Evolutionary conservation across 2,113 vertebrate genomes (phyloP), one percentile per base, ranked within the genome.

Genomic region (Crypturellus undulatus): DNA sequence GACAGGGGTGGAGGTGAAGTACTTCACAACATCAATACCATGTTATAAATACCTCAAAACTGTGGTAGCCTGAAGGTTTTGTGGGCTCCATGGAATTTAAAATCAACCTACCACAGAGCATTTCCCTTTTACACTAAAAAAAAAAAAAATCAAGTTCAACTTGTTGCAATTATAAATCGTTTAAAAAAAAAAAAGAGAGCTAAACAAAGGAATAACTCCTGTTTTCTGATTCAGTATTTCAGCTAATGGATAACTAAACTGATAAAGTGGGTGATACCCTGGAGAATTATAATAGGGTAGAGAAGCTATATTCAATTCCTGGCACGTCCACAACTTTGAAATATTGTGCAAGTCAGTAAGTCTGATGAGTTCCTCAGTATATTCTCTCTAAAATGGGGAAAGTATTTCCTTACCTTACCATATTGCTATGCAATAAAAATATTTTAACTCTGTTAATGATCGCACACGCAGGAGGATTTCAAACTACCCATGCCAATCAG

Each of bases 31-130:
- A 96, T 96, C 95, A 96, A 92, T 96, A 96, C 51, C 79, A 80
- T 94, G 93, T 97, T 97, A 95, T 94, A 96, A 97, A 96, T 94
- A 93, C 91, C 93, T 93, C 89, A 95, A 87, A 96, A 94, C 59
- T 49, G 54, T 79, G 84, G 96, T 93, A 96, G 92, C 94, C 85
- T 87, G 90, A 89, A 96, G 81, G 90, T 97, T 96, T 92, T 91
- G 80, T 87, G 79, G 87, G 17, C 92, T 93, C 92, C n/a, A 49
- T 52, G 94, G 96, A 94, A 95, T 97, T 95, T 92, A 92, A 96
- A 96, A 95, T 88, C 84, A 79, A 84, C 93, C 58, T 89, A 92
- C 90, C 42, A 76, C 13, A 0, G 70, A 92, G 38, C 8, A 34
- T 81, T 94, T 94, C 75, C 80, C 90, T 95, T 83, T 84, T 56